Evolutionary conservation across 2,797 vertebrate species (phyloP).

Genomic region (Oryzias dopingdopingensis): DNA sequence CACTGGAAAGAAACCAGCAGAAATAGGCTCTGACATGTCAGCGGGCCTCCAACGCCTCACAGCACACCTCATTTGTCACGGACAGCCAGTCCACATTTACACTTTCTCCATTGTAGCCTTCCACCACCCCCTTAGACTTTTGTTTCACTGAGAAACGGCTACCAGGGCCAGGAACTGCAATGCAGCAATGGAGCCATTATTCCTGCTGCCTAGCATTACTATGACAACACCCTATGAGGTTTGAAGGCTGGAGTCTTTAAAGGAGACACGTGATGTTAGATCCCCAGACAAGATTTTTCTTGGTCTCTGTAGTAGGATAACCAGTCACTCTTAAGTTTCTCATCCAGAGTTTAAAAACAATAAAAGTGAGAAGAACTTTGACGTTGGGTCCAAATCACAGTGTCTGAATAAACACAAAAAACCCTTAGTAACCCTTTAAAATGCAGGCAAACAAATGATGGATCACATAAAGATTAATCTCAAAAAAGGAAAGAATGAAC

Average conservation of each 20-base stretch:
- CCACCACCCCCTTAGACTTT: slow-evolving; percentile 29
- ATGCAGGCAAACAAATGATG: too few relatives aligned
- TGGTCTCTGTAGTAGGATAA: slow-evolving; percentile 49
- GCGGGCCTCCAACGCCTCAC: slow-evolving; percentile 23
- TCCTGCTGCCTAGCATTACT: slow-evolving; percentile 68
- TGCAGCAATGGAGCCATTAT: slow-evolving; percentile 66
- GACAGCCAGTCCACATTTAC: slow-evolving; percentile 18
- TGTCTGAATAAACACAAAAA: too few relatives aligned
- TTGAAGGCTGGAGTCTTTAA: slow-evolving; percentile 59
- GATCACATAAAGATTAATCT: too few relatives aligned
- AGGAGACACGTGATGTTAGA: slow-evolving; percentile 52
- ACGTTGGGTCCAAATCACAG: slow-evolving; percentile 13
- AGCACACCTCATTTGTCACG: slow-evolving; percentile 35
- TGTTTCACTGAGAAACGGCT: slow-evolving; percentile 39
- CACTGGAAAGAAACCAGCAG: slow-evolving; percentile 14
- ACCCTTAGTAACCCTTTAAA: too few relatives aligned
- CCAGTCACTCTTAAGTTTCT: slow-evolving; percentile 25
- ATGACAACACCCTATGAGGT: slow-evolving; percentile 75
- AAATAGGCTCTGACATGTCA: slow-evolving; percentile 22
- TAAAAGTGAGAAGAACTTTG: slow-evolving; percentile 5
- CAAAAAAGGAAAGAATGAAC: too few relatives aligned
- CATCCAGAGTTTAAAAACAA: slow-evolving; percentile 23
- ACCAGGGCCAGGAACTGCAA: slow-evolving; percentile 57
- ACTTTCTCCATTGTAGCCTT: slow-evolving; percentile 10
- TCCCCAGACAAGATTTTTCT: slow-evolving; percentile 54